Base-by-base conservation (phyloP, 2,797 vertebrate species). In the Peromyscus eremicus region DNA sequence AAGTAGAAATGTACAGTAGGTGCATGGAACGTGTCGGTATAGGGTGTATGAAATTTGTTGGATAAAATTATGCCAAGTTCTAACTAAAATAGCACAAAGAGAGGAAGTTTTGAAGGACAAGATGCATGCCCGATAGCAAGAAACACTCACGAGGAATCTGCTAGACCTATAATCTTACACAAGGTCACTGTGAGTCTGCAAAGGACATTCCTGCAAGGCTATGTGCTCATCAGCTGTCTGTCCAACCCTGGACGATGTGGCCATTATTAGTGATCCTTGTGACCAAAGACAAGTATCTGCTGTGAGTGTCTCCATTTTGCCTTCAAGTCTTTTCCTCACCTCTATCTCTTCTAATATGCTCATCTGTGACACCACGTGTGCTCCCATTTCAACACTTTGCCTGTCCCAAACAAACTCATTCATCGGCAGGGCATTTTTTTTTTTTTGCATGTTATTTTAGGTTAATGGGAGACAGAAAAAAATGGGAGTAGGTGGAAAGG, bases 361-460 rank as follows among this genome's bases (percentile, higher is more conserved):
- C 12, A 5, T 43, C 73, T 21, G 60, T 85, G 19, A 55, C 2
- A 52, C 46, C 21, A 7, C 0, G 0, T 8, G 11, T 23, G 0
- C 11, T 75, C n/a, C 6, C 43, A 32, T 6, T 5, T 5, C 5
- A 21, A 1, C 2, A 0, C 19, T 55, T 11, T 9, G 29, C n/a
- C 12, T 34, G 29, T 70, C 66, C 11, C 55, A 46, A 62, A 29
- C 32, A 11, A n/a, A 76, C 46, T 25, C 17, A 37, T 14, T 46
- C 2, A 17, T 40, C 21, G 40, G 23, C 2, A 1, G 32, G 49
- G 40, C 77, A 40, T 40, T 81, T 52, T 60, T 52, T 13, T 49
- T 79, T 71, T 6, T 29, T 16, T 60, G 6, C 5, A 6, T 29
- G 7, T 12, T 66, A 80, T n/a, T 52, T 52, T 71, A 27, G 52